Conservation (phyloP, 2,888 invertebrate species). For the Brachyopa scutellaris region DNA sequence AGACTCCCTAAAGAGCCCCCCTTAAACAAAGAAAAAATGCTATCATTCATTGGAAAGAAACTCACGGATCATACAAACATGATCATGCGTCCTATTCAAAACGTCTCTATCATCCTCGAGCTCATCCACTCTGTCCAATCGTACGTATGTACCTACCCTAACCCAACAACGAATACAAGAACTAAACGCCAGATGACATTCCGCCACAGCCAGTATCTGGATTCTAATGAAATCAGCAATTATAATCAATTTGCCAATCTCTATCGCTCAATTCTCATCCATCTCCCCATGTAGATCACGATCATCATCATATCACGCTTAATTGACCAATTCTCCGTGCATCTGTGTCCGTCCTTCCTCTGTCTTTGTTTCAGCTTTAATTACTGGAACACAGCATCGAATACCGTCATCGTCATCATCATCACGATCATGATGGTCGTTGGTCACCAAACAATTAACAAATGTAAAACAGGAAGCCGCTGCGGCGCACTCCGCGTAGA, state of each 20-base stretch:
- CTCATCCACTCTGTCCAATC: no score
- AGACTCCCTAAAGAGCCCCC: no score
- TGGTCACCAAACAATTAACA: slow-evolving; percentile 71
- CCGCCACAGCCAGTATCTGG: not conserved
- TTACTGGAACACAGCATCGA: slow-evolving; percentile 61
- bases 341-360: not conserved
- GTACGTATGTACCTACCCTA: no score
- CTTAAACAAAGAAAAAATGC: no score
- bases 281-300: slow-evolving; percentile 68
- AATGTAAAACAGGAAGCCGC: slow-evolving; percentile 69
- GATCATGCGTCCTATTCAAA: no score
- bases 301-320: slow-evolving; percentile 62
- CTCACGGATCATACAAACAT: no score
- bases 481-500: slow-evolving; percentile 58
- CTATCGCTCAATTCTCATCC: slow-evolving; percentile 57
- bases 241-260: slow-evolving; percentile 69
- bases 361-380: slow-evolving; percentile 57
- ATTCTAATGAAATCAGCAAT: slow-evolving; percentile 66
- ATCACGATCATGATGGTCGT: slow-evolving; percentile 34
- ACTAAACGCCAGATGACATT: slow-evolving; percentile 11
- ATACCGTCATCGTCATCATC: slow-evolving; percentile 36
- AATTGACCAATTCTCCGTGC: slow-evolving; percentile 56
- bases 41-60: no score
- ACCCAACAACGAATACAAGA: no score
- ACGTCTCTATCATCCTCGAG: no score